These are phyloP conservation scores for Troides helena DNA, from an alignment of 2,888 invertebrate genomes.

Conservation along the genomic window DNA sequence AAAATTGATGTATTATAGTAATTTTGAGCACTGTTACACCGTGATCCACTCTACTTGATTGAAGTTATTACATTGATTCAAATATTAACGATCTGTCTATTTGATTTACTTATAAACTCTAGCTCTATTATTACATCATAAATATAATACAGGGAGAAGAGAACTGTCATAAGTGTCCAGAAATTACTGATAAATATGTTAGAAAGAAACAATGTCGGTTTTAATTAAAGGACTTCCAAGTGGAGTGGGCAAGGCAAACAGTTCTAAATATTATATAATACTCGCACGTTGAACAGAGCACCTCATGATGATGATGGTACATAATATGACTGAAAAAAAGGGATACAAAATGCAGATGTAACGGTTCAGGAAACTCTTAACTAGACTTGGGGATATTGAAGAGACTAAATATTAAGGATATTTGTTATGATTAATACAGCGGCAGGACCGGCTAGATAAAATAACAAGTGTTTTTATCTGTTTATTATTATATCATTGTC, in stretches of 20 bases:
- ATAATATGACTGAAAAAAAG: no score
- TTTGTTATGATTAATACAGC: no score
- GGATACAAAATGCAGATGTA: no score
- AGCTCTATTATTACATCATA: background rate
- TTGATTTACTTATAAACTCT: background rate
- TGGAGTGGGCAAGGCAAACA: no score
- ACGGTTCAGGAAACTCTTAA: no score
- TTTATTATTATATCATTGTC: background rate
- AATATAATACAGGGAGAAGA: background rate
- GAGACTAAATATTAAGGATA: no score
- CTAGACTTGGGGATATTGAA: no score
- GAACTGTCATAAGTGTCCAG: background rate
- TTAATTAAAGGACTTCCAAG: no score
- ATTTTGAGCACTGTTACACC: background rate
- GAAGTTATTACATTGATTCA: background rate
- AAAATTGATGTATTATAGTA: conserved; percentile 36
- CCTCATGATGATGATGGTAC: no score
- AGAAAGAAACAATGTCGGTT: no score
- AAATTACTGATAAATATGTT: background rate
- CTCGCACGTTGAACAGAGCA: no score
- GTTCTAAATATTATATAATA: no score
- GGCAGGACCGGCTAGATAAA: background rate
- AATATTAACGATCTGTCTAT: background rate
- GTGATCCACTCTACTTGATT: background rate
- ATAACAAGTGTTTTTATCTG: background rate